Conservation (phyloP, 2,888 invertebrate species). For the Ganaspis brasiliensis region DNA sequence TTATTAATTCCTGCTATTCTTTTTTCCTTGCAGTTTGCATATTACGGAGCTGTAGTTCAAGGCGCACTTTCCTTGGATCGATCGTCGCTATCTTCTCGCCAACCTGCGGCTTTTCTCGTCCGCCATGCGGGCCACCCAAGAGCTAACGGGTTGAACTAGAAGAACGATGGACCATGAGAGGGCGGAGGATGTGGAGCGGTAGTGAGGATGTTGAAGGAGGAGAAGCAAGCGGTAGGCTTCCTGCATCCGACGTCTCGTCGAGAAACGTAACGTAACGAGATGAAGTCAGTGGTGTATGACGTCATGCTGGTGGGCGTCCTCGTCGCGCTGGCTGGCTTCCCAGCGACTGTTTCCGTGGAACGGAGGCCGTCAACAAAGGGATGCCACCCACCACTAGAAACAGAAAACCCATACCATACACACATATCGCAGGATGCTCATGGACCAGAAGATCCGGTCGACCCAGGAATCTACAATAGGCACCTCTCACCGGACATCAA, state of each 20-base stretch:
- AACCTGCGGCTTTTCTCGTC: slow-evolving; percentile 64
- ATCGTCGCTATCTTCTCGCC: slow-evolving; percentile 63
- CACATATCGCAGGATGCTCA: slow-evolving; percentile 59
- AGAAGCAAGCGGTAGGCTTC: slow-evolving; percentile 70
- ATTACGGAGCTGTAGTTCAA: neutral
- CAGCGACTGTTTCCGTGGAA: slow-evolving; percentile 73
- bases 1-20: too few species aligned
- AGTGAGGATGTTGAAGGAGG: slow-evolving; percentile 50
- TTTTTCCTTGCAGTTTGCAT: neutral
- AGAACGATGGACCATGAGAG: slow-evolving; percentile 64
- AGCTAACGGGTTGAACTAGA: slow-evolving; percentile 69
- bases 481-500: neutral
- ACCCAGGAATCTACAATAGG: neutral
- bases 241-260: slow-evolving; percentile 77
- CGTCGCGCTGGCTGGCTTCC: slow-evolving; percentile 75
- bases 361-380: slow-evolving; percentile 59
- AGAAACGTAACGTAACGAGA: slow-evolving; percentile 78
- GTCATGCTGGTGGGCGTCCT: slow-evolving; percentile 80
- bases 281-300: slow-evolving; percentile 82
- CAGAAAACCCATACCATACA: slow-evolving; percentile 61
- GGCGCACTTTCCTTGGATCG: slow-evolving; percentile 55
- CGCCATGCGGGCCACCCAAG: slow-evolving; percentile 66
- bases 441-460: slow-evolving; percentile 49
- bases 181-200: slow-evolving; percentile 40
- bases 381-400: slow-evolving; percentile 57